Evolutionary conservation across 2,797 vertebrate species (phyloP).

Genomic region (Neopelma chrysocephalum): DNA sequence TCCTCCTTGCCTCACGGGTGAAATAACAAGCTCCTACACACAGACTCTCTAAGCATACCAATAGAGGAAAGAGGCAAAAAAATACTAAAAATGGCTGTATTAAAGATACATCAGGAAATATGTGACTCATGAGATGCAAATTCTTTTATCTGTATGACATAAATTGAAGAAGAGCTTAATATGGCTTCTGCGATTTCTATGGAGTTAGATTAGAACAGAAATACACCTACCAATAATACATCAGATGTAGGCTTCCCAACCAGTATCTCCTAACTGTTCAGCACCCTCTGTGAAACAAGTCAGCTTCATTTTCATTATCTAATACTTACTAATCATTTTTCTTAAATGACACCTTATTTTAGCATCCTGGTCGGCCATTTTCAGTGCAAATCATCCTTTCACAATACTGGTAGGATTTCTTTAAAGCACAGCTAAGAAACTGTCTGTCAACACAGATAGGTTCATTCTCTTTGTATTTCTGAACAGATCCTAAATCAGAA

Average conservation of each 20-base stretch:
- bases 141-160: conserved; percentile 60
- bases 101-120: conserved; percentile 69
- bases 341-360: conserved; percentile 8
- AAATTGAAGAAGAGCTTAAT: conserved; percentile 63
- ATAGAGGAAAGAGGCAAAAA: conserved; percentile 38
- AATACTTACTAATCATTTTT: not conserved
- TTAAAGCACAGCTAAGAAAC: not conserved
- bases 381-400: not conserved
- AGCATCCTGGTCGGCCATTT: not conserved
- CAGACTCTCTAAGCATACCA: conserved; percentile 53
- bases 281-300: not conserved
- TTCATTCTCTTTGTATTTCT: not conserved
- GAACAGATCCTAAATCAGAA: not conserved
- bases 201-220: conserved; percentile 68
- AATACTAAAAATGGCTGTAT: conserved; percentile 68
- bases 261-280: not conserved
- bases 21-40: conserved; percentile 61
- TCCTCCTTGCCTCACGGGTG: conserved; percentile 60
- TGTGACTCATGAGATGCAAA: conserved; percentile 68
- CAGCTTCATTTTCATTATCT: not conserved
- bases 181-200: conserved; percentile 60
- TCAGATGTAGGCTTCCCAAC: conserved; percentile 39
- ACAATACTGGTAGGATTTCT: not conserved
- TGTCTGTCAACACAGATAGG: not conserved
- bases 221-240: conserved; percentile 61